Evolutionary conservation across 2,888 invertebrate genomes (phyloP).

Genomic region (Punctoribates punctum): DNA sequence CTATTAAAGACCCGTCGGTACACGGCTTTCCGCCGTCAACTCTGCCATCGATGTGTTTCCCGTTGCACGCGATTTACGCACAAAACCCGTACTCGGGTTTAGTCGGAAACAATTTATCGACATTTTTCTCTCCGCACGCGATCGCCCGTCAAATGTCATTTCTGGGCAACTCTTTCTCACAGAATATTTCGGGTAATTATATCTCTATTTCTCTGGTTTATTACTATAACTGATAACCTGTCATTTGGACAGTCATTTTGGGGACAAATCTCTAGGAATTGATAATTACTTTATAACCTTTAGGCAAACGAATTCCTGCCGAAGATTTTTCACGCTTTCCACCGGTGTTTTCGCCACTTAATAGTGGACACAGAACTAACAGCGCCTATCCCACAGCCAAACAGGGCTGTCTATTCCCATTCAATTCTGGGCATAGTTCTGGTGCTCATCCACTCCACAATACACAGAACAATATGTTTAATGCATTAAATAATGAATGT

Average conservation of each 20-base stretch:
- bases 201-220: background rate
- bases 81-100: slow-evolving; percentile 25
- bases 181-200: slow-evolving; percentile 27
- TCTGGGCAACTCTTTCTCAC: slow-evolving; percentile 21
- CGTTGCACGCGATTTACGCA: slow-evolving; percentile 14
- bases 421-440: background rate
- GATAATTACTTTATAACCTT: slow-evolving; percentile 23
- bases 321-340: slow-evolving; percentile 33
- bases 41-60: slow-evolving; percentile 26
- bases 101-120: slow-evolving; percentile 30
- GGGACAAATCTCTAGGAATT: background rate
- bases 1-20: slow-evolving; percentile 21
- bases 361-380: background rate
- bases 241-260: background rate
- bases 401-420: slow-evolving; percentile 30
- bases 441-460: slow-evolving; percentile 23
- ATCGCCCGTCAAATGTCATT: slow-evolving; percentile 35
- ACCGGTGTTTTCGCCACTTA: slow-evolving; percentile 18
- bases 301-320: slow-evolving; percentile 29
- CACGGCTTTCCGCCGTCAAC: slow-evolving; percentile 7
- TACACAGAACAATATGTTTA: background rate
- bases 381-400: slow-evolving; percentile 19
- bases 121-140: slow-evolving; percentile 17
- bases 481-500: slow-evolving; percentile 27
- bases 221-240: background rate